These are phyloP conservation scores for Crypturellus undulatus DNA, from an alignment of 2,113 vertebrate genomes.

Conservation along the genomic window DNA sequence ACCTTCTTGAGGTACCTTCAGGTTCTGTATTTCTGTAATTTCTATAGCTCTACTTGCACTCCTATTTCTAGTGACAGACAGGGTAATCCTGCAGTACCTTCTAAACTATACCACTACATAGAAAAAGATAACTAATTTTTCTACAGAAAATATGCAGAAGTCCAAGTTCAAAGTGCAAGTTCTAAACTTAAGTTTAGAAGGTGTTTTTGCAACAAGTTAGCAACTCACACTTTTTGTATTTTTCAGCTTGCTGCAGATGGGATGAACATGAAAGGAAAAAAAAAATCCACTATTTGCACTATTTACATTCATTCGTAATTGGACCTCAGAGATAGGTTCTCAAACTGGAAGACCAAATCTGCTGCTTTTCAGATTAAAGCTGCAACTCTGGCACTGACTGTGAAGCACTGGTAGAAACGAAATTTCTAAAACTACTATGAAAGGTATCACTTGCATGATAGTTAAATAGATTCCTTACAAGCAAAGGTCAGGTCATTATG, in stretches of 20 bases:
- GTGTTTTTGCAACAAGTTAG: neutral
- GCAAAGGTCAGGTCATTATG: constrained; percentile 18
- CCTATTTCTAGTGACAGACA: neutral
- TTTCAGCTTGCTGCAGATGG: neutral
- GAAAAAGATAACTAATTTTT: neutral
- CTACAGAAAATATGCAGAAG: neutral
- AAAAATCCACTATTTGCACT: neutral
- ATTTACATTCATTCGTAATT: neutral
- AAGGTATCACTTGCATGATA: neutral
- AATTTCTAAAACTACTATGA: neutral
- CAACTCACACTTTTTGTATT: neutral
- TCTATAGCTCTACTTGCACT: neutral
- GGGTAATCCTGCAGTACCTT: neutral
- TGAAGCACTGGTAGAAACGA: neutral
- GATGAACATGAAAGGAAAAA: neutral
- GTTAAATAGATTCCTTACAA: neutral
- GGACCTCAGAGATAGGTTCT: neutral
- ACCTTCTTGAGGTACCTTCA: neutral
- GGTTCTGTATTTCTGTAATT: neutral
- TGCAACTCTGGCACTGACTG: neutral
- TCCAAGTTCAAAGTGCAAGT: neutral
- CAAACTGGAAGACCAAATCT: neutral
- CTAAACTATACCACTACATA: neutral
- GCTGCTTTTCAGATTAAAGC: neutral
- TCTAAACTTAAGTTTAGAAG: neutral